Percentiles rank a stretch among this genome's conserved stretches.
Evolutionary conservation across 2,113 vertebrate species (phyloP).

Genomic region (Eolophus roseicapilla): DNA sequence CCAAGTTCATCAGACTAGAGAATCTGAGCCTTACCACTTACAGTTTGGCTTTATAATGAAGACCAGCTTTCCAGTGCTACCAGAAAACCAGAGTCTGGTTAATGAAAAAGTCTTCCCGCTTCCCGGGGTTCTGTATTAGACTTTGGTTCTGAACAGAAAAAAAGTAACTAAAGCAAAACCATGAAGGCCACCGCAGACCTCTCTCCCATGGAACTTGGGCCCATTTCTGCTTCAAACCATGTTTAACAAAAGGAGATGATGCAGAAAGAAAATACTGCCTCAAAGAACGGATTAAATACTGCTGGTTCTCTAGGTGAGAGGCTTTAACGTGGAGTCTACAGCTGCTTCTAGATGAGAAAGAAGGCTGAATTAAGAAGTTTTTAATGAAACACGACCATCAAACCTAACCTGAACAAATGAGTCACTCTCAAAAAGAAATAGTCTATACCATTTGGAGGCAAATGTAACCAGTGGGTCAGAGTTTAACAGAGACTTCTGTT

Average conservation of each 20-base stretch:
- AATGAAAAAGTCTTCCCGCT: neutral
- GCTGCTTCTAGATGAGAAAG: neutral
- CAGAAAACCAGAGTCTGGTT: neutral
- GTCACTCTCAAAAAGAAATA: neutral
- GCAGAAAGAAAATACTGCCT: neutral
- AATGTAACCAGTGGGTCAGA: neutral
- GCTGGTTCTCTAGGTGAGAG: neutral
- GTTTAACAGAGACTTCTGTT: neutral
- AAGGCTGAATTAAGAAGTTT: neutral
- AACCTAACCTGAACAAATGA: neutral
- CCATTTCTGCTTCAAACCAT: neutral
- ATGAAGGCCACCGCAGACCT: neutral
- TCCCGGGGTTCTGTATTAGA: neutral
- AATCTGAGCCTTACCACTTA: neutral
- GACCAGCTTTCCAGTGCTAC: neutral
- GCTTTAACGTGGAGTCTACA: neutral
- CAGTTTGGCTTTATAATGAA: neutral
- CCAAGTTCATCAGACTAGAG: neutral
- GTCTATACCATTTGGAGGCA: neutral
- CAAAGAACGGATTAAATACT: neutral
- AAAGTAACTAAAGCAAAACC: neutral
- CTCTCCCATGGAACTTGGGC: neutral
- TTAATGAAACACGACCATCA: neutral
- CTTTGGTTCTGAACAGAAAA: neutral
- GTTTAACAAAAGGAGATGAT: neutral